Percentiles rank a stretch among this genome's conserved stretches.
phyloP scores from a whole-genome alignment of 2,113 vertebrate species.

The Delphinus delphis region DNA sequence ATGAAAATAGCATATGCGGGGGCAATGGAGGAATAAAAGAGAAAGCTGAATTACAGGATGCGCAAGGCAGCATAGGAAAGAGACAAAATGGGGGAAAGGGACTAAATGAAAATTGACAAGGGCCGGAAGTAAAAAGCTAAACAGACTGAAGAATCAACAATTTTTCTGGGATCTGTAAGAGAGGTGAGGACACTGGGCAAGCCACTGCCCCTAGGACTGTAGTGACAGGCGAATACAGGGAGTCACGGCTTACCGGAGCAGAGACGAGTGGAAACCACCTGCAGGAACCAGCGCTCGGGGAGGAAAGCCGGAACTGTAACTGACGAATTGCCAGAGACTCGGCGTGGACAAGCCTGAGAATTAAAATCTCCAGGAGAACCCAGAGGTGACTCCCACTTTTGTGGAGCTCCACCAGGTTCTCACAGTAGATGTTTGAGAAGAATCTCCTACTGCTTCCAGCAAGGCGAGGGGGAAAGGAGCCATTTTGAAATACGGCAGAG shows the following conservation, averaged over 20 bases:
- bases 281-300: fast-evolving
- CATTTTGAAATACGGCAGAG: neutral
- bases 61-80: neutral
- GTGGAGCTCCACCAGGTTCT: neutral
- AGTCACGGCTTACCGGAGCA: neutral
- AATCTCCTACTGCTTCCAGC: neutral
- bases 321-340: neutral
- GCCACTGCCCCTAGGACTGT: neutral
- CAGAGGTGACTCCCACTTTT: neutral
- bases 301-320: neutral
- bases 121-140: neutral
- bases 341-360: neutral
- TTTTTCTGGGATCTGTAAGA: neutral
- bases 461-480: neutral
- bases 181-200: neutral
- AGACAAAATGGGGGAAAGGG: neutral
- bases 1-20: neutral
- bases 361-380: neutral
- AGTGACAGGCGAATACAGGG: neutral
- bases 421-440: neutral
- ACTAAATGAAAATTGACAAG: neutral
- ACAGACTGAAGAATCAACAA: neutral
- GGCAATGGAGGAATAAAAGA: neutral
- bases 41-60: neutral
- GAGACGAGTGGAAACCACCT: neutral